Evolutionary conservation across 2,888 invertebrate genomes (phyloP).

Genomic region (Ligdia adustata): DNA sequence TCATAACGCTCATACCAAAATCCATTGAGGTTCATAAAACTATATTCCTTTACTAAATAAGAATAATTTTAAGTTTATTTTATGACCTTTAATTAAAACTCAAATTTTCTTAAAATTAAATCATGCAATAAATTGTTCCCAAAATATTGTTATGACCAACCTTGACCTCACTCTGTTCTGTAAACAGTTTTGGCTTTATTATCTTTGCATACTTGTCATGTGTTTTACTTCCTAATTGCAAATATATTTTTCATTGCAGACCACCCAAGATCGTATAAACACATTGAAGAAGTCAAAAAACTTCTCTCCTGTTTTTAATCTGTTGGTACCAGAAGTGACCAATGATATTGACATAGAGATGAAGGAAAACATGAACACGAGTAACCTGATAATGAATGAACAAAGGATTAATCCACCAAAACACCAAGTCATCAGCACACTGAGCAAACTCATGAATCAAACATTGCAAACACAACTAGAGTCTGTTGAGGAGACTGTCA

Average conservation of each 20-base stretch:
- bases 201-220: no score
- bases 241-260: conserved; percentile 64
- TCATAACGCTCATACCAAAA: conserved; percentile 81
- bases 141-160: no score
- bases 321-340: conserved; percentile 85
- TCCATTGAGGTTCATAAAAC: conserved; percentile 69
- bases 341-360: conserved; percentile 81
- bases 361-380: conserved; percentile 77
- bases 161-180: no score
- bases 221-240: no score
- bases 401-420: conserved; percentile 73
- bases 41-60: neutral
- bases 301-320: conserved; percentile 89
- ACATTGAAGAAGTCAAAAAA: conserved; percentile 85
- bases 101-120: neutral
- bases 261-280: conserved; percentile 83
- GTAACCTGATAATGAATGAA: conserved; percentile 60
- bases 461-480: conserved; percentile 88
- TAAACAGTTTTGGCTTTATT: no score
- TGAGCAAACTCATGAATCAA: conserved; percentile 87
- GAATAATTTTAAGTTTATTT: neutral
- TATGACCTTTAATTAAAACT: no score
- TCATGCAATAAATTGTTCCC: no score
- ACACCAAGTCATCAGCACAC: conserved; percentile 81
- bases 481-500: conserved; percentile 89